A percentile compares a stretch with the other conserved stretches of the same genome.
These are phyloP conservation scores for Acrobeloides nanus DNA, from an alignment of 2,888 invertebrate genomes.

Conservation along the genomic window DNA sequence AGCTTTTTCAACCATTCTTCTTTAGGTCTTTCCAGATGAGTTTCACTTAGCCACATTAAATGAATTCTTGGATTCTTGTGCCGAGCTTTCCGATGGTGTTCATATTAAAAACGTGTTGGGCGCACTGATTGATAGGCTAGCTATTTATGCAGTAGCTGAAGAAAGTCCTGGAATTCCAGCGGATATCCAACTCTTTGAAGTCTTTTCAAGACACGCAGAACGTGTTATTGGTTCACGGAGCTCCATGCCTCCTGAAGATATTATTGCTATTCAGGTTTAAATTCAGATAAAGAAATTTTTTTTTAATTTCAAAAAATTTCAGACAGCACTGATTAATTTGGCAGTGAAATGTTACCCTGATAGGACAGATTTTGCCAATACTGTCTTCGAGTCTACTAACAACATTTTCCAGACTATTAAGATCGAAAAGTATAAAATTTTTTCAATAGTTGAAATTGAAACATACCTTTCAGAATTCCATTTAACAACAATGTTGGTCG, in stretches of 20 bases:
- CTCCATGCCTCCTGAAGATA: constrained; percentile 91
- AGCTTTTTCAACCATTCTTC: constrained; percentile 10
- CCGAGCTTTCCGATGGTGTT: constrained; percentile 85
- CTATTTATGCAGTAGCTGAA: constrained; percentile 53
- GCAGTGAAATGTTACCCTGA: constrained; percentile 94
- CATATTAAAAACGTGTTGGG: constrained; percentile 95
- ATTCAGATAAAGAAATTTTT: no score
- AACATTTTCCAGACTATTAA: constrained; percentile 81
- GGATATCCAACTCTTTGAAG: constrained; percentile 89
- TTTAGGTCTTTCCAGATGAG: constrained; percentile 87
- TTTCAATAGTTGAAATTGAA: not conserved
- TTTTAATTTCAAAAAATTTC: no score
- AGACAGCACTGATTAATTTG: constrained; percentile 71
- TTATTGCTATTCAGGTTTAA: constrained; percentile 84
- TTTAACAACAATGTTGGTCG: constrained; percentile 77
- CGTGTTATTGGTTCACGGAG: constrained; percentile 69
- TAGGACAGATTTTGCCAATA: constrained; percentile 85
- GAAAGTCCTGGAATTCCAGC: constrained; percentile 66
- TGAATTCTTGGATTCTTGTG: constrained; percentile 87
- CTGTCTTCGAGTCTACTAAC: constrained; percentile 81
- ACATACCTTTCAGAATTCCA: constrained; percentile 62
- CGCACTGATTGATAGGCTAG: constrained; percentile 73
- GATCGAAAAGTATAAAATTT: constrained; percentile 59
- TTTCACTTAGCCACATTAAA: constrained; percentile 91
- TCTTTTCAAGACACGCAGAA: constrained; percentile 93